Evolutionary conservation across 1,140 invertebrate species (phyloP).

Genomic region (Papilio dardanus): DNA sequence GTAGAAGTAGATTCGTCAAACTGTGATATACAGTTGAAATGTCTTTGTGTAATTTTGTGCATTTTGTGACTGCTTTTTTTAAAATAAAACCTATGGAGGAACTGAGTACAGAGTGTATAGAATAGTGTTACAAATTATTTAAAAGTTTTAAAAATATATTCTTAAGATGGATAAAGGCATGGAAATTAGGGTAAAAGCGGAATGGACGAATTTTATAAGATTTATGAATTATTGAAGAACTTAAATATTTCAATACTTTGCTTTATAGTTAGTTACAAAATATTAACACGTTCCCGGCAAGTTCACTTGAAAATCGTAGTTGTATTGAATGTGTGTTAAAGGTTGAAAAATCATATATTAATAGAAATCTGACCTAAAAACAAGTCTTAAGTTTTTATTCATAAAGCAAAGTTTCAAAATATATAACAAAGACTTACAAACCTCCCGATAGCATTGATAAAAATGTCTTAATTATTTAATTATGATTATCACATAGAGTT

Average conservation of each 20-base stretch:
- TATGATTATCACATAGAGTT: background rate
- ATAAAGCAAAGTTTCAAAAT: background rate
- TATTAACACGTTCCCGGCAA: background rate
- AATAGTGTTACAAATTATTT: background rate
- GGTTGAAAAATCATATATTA: background rate
- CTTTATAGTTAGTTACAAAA: background rate
- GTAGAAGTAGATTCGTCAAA: too few species aligned
- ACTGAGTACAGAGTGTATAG: background rate
- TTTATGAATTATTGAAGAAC: background rate
- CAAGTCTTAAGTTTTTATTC: too few species aligned
- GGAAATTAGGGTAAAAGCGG: background rate
- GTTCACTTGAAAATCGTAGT: too few species aligned
- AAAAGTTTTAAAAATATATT: background rate
- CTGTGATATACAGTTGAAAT: background rate
- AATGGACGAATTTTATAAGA: background rate
- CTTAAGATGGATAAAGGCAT: background rate
- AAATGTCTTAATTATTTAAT: background rate
- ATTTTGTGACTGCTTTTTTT: too few species aligned
- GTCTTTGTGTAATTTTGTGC: too few species aligned
- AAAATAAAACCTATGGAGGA: background rate
- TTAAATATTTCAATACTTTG: background rate
- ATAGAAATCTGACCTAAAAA: background rate
- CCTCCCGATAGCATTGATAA: conserved; percentile 18
- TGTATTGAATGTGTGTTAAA: background rate
- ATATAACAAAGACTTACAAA: conserved; percentile 1